Evolutionary conservation across 2,888 invertebrate genomes (phyloP).

Genomic region (Philereme transversata): DNA sequence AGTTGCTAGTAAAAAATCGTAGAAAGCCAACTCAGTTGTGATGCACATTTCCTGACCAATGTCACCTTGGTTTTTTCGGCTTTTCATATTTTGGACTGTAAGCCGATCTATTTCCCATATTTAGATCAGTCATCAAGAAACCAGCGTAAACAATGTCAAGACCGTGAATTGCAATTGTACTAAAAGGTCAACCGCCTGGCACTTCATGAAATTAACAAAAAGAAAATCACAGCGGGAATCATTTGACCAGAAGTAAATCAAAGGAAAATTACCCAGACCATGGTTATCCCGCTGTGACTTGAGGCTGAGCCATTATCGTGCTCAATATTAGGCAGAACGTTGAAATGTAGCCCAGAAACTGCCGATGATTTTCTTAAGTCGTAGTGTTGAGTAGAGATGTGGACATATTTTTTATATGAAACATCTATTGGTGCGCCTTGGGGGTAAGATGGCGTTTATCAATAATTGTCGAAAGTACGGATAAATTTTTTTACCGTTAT

Average conservation of each 20-base stretch:
- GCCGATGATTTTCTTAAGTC: slow-evolving; percentile 8
- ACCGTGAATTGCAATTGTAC: slow-evolving; percentile 9
- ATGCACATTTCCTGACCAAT: too few relatives aligned
- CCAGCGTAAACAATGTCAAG: slow-evolving; percentile 10
- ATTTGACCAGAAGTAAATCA: slow-evolving; percentile 24
- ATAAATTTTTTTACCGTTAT: too few relatives aligned
- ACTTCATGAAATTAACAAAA: slow-evolving; percentile 22
- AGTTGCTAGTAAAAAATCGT: too few relatives aligned
- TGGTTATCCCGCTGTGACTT: slow-evolving; percentile 23
- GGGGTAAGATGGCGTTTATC: too few relatives aligned
- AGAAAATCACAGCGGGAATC: slow-evolving; percentile 22
- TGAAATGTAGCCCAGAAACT: slow-evolving; percentile 21
- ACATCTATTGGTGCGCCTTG: too few relatives aligned
- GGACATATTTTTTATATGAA: background rate
- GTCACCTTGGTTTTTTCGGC: too few relatives aligned
- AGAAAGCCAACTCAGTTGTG: too few relatives aligned
- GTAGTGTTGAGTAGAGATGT: background rate
- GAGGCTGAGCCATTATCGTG: slow-evolving; percentile 20
- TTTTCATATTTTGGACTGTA: too few relatives aligned
- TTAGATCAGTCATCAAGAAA: background rate
- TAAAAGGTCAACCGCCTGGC: slow-evolving; percentile 18
- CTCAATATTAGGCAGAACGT: slow-evolving; percentile 24
- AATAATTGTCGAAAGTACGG: too few relatives aligned
- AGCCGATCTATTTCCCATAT: background rate
- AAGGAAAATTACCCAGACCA: slow-evolving; percentile 36